Evolutionary conservation across 2,113 vertebrate species (phyloP), one percentile per base, ranked within the genome.

Genomic region (Aphyosemion australe): DNA sequence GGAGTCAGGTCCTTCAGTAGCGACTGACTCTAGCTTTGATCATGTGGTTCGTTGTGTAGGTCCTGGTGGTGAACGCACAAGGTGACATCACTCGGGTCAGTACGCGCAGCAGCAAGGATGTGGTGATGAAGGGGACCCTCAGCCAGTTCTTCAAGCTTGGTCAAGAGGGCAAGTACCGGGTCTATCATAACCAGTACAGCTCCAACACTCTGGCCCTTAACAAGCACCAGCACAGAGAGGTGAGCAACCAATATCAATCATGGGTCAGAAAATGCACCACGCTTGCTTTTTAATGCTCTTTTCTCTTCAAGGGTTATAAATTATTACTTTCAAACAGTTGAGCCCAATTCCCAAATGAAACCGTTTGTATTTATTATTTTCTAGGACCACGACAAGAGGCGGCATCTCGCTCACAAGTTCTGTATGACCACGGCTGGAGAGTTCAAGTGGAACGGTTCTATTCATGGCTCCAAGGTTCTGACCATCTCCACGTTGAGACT

Each of bases 391-490:
- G 97, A 99, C 90, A 99, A 99, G 89, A 94, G 96, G 52, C 84
- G 97, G 12, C 97, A 99, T 73, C 95, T 99, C 53, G 95, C 97
- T 0, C 97, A 99, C 83, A 99, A 99, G 67, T 97, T 99, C 90
- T 98, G 96, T 77, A 93, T 99, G 92, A 98, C 95, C 20, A 94
- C 96, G 61, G 96, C 95, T 46, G 97, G 97, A 62, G 97, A 99
- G 61, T 99, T 99, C 88, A 98, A 97, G 85, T 99, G 97, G 97
- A 99, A 98, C 0, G 97, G 97, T 10, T 97, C 97, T 46, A 95
- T 99, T 62, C 94, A 99, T 2, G 97, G 97, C 58, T 98, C 96
- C 56, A 98, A 95, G 82, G 92, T 96, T 72, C 93, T 99, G n/a
- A 99, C 96, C 59, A 93, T 99, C 84, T 99, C 97, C 67, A 99